Evolutionary conservation across 2,888 invertebrate genomes (phyloP).

Genomic region (Cryptocephalus moraei): DNA sequence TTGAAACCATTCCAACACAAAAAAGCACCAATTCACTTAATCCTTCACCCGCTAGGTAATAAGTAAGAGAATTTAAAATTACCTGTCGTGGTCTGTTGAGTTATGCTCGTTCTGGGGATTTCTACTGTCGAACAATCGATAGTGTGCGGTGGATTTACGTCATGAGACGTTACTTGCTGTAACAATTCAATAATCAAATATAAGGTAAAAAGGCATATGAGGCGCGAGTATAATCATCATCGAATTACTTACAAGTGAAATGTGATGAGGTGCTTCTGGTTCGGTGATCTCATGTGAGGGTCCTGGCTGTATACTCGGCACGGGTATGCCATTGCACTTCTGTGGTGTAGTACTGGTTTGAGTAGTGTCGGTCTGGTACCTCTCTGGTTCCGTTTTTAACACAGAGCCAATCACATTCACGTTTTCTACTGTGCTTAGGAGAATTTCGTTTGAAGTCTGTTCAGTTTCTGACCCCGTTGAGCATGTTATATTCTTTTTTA

Average conservation of each 20-base stretch:
- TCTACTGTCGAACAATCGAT: conserved; percentile 29
- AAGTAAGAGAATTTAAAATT: conserved; percentile 4
- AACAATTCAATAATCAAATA: not conserved
- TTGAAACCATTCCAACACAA: too few species aligned
- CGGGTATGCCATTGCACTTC: conserved; percentile 12
- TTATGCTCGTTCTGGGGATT: conserved; percentile 29
- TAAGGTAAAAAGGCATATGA: not conserved
- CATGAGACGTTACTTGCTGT: conserved; percentile 20
- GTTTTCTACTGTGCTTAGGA: conserved; percentile 37
- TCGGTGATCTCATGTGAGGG: conserved; percentile 45
- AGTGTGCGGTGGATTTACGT: conserved; percentile 27
- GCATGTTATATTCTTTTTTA: conserved; percentile 41
- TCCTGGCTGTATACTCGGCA: conserved; percentile 32
- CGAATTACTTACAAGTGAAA: conserved; percentile 29
- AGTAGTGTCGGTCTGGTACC: conserved; percentile 21
- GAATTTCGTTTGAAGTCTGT: conserved; percentile 39
- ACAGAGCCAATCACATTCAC: conserved; percentile 32
- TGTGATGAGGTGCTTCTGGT: conserved; percentile 33
- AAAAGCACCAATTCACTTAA: too few species aligned
- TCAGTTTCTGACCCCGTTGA: conserved; percentile 49
- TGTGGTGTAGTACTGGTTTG: conserved; percentile 4
- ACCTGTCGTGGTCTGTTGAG: conserved; percentile 25
- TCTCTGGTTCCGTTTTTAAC: conserved; percentile 27
- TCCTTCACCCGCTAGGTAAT: too few species aligned
- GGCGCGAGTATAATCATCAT: not conserved